Percentiles rank a stretch among this genome's conserved stretches.
phyloP scores from a whole-genome alignment of 2,113 vertebrate genomes.

The Triplophysa dalaica region DNA sequence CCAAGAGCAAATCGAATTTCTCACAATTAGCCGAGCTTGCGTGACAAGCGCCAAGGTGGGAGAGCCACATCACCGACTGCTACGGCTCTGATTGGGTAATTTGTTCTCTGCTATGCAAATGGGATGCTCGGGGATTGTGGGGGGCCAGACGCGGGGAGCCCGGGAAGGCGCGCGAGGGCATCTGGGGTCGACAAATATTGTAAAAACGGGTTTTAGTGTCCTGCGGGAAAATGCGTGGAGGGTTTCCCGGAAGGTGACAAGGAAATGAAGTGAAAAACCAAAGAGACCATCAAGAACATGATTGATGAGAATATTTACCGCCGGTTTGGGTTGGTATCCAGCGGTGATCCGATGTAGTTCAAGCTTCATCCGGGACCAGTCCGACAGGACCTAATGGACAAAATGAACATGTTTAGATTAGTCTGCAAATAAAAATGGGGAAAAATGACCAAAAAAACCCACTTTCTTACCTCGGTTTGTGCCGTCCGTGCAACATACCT shows the following conservation, averaged over 20 bases:
- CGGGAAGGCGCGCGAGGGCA: constrained; percentile 65
- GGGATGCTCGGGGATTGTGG: constrained; percentile 76
- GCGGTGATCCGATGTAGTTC: not conserved
- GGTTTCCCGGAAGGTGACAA: not conserved
- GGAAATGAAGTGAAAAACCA: not conserved
- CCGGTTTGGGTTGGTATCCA: too few species aligned
- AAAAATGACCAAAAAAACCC: not conserved
- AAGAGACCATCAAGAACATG: not conserved
- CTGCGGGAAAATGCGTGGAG: not conserved
- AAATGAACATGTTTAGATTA: not conserved
- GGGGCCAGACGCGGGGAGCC: constrained; percentile 58
- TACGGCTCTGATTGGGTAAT: constrained; percentile 95
- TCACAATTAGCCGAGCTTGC: constrained; percentile 97
- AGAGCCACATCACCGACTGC: constrained; percentile 83
- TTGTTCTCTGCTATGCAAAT: constrained; percentile 89
- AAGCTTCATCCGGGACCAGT: not conserved
- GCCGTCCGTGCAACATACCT: not conserved
- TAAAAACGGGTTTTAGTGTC: constrained; percentile 29
- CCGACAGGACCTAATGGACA: not conserved
- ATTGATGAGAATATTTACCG: not conserved
- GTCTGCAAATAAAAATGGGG: not conserved
- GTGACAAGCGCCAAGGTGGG: constrained; percentile 86
- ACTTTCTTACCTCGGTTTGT: constrained; percentile 22
- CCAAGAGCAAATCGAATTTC: constrained; percentile 92
- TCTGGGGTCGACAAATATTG: constrained; percentile 39